phyloP scores from a whole-genome alignment of 1,140 invertebrate species.

The Meloidogyne chitwoodi region DNA sequence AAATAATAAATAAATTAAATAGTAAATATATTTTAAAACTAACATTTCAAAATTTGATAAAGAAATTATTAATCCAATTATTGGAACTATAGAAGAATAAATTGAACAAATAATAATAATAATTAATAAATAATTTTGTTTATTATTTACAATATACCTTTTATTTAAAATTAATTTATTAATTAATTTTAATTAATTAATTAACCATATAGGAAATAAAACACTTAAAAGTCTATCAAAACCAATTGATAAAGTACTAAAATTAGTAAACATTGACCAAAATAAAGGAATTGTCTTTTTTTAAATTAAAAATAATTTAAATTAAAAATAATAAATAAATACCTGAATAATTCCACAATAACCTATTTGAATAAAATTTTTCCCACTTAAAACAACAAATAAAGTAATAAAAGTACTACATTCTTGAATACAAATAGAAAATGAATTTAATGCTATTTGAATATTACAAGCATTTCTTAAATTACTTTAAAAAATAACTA shows the following conservation, averaged over 20 bases:
- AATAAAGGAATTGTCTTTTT: background rate
- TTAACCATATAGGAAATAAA: background rate
- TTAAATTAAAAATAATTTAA: background rate
- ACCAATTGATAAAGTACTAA: background rate
- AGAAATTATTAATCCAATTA: background rate
- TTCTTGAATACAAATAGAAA: background rate
- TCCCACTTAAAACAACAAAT: background rate
- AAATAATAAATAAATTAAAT: too few species aligned
- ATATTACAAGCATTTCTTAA: background rate
- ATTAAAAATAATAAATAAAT: background rate
- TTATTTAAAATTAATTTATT: background rate
- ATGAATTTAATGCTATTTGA: background rate
- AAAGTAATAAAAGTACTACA: slow-evolving; percentile 4
- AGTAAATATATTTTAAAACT: background rate
- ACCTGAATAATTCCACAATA: background rate
- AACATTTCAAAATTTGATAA: background rate
- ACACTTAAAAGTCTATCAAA: slow-evolving; percentile 2
- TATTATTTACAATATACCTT: background rate
- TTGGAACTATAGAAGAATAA: background rate
- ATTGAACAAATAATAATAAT: background rate
- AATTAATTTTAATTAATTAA: background rate
- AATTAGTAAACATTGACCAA: background rate
- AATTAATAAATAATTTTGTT: background rate
- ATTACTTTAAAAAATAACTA: background rate
- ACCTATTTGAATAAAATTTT: background rate